Base-by-base conservation (phyloP, 2,888 invertebrate genomes). In the Xestia ashworthii region DNA sequence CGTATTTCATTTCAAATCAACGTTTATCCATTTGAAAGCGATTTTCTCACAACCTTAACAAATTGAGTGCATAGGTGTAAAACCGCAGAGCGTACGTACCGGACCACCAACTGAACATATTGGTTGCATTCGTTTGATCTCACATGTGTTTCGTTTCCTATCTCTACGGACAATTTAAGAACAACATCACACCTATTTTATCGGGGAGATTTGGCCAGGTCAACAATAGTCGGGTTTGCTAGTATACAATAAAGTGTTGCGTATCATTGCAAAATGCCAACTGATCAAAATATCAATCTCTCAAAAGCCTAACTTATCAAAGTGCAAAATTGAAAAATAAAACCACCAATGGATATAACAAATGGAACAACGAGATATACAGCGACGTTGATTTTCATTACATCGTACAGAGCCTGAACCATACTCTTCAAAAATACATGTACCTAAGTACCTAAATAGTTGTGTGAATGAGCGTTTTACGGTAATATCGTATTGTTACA, bases 41-140 rank as follows among this genome's bases (percentile, higher is more conserved):
- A 16, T 41, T 32, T 55, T 46, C 3, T 38, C 5, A 64, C 38
- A 73, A 53, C 41, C 50, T 46, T 71, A 74, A 44, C 62, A 74
- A 69, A 74, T 75, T 64, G 25, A 76, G 84, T 64, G n/a, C 38
- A n/a, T 82, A 66, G 8, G 70, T 76, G 65, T 76, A 66, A 80
- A 85, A 87, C 87, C 81, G 72, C 86, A 81, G 78, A 77, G 46
- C 62, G 14, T 50, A 75, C 62, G 11, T 50, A 75, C 60, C 65
- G 48, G 5, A 78, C 71, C 76, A 72, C 85, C 67, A 71, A 71
- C 60, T 55, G 38, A 60, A 68, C 68, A 46, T 79, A 81, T 78
- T 78, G 32, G 65, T 75, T 71, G 79, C 76, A 64, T 55, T 62
- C 5, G 41, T 44, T 64, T 19, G 19, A 38, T 80, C 76, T 65